Conservation (phyloP, 2,888 invertebrate species). For the Agriotes lineatus region DNA sequence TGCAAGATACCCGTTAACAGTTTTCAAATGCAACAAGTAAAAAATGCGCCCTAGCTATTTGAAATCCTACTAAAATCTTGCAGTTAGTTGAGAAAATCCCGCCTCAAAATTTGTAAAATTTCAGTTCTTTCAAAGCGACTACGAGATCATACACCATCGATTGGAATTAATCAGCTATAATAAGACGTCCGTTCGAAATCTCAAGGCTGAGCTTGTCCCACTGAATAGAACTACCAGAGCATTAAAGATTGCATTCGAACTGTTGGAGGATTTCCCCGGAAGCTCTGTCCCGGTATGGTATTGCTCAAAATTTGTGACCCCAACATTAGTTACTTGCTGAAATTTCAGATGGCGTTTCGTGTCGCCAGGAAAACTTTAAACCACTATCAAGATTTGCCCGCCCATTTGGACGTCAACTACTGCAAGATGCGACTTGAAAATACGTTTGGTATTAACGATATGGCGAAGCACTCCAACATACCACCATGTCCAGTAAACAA, state of each 20-base stretch:
- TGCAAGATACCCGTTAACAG: too few relatives aligned
- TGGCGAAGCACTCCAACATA: neutral
- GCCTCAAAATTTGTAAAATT: too few relatives aligned
- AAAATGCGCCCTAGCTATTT: too few relatives aligned
- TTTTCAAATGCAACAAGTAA: too few relatives aligned
- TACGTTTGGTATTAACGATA: neutral
- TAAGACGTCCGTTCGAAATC: neutral
- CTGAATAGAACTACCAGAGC: neutral
- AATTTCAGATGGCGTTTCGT: neutral
- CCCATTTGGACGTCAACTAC: neutral
- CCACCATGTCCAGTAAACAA: neutral
- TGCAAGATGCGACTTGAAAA: neutral
- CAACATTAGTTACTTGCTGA: neutral
- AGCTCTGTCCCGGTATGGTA: too few relatives aligned
- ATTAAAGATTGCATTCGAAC: neutral
- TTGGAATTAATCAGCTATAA: neutral
- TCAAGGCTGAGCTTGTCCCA: neutral
- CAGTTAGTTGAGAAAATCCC: too few relatives aligned
- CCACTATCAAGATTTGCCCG: neutral
- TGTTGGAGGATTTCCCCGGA: neutral
- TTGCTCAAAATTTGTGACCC: too few relatives aligned
- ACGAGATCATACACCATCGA: neutral
- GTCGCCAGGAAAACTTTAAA: neutral
- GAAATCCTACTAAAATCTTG: too few relatives aligned
- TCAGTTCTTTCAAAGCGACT: neutral